A percentile compares a stretch with the other conserved stretches of the same genome.
Conservation (phyloP, 2,797 vertebrate species). For the Lepilemur septentrionalis region DNA sequence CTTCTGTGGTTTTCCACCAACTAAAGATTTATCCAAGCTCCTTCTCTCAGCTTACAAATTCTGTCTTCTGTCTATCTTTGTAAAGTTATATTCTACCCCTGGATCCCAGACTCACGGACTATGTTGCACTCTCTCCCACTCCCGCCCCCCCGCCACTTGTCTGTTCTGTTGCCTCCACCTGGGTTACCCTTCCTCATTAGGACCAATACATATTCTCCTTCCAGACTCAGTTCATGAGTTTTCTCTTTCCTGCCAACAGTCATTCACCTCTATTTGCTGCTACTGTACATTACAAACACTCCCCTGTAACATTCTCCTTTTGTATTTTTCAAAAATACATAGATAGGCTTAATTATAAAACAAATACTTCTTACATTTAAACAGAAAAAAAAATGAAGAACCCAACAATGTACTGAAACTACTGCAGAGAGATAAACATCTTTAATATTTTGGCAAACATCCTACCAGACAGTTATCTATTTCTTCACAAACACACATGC, state of each 20-base stretch:
- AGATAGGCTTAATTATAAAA: neutral
- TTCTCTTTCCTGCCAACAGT: neutral
- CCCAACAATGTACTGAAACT: neutral
- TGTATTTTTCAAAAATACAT: neutral
- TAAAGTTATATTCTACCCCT: neutral
- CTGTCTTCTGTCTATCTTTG: neutral
- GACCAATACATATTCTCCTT: neutral
- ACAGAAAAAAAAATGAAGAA: neutral
- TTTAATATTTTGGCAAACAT: neutral
- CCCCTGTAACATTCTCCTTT: neutral
- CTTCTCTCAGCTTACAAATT: neutral
- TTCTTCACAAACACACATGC: neutral
- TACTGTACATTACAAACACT: too few relatives aligned
- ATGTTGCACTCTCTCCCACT: neutral
- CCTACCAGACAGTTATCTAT: neutral
- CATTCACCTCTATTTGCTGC: neutral
- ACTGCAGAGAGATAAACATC: neutral
- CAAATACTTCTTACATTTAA: neutral
- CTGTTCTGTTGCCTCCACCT: too few relatives aligned
- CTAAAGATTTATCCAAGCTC: neutral
- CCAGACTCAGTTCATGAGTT: neutral
- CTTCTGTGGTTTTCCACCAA: neutral
- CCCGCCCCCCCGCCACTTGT: too few relatives aligned
- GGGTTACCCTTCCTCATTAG: neutral
- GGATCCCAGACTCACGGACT: neutral